phyloP scores from a whole-genome alignment of 2,888 invertebrate species.

The Apamea sordens region DNA sequence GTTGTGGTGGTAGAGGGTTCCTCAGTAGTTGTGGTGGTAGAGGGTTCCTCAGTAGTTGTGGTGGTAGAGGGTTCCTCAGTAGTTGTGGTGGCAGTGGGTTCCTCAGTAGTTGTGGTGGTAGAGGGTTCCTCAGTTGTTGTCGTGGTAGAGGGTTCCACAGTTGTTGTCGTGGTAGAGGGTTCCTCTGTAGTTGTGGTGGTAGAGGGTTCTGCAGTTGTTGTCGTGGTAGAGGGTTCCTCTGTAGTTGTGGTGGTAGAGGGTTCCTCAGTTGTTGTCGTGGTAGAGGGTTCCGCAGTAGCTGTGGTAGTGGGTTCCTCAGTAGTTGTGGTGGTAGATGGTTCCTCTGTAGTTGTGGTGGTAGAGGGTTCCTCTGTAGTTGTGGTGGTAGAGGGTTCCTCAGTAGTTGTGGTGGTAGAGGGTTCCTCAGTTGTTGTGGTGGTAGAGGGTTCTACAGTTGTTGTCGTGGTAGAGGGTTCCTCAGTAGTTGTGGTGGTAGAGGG shows the following conservation, averaged over 20 bases:
- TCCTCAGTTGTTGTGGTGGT: neutral
- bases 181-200: slow-evolving; percentile 14
- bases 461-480: neutral
- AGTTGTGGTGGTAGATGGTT: no score
- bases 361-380: slow-evolving; percentile 13
- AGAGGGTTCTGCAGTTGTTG: no score
- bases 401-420: neutral
- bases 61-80: slow-evolving; percentile 18
- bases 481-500: neutral
- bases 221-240: slow-evolving; percentile 1
- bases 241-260: slow-evolving; percentile 23
- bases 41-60: neutral
- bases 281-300: slow-evolving; percentile 21
- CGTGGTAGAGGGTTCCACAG: neutral
- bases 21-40: rapidly evolving
- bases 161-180: neutral
- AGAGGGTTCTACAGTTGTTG: neutral
- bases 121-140: slow-evolving; percentile 1
- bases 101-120: slow-evolving; percentile 12
- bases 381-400: slow-evolving; percentile 17
- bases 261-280: neutral
- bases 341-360: no score
- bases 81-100: neutral
- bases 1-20: neutral
- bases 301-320: neutral